Conservation (phyloP, 1,140 invertebrate genomes). For the Drosophila kikkawai region DNA sequence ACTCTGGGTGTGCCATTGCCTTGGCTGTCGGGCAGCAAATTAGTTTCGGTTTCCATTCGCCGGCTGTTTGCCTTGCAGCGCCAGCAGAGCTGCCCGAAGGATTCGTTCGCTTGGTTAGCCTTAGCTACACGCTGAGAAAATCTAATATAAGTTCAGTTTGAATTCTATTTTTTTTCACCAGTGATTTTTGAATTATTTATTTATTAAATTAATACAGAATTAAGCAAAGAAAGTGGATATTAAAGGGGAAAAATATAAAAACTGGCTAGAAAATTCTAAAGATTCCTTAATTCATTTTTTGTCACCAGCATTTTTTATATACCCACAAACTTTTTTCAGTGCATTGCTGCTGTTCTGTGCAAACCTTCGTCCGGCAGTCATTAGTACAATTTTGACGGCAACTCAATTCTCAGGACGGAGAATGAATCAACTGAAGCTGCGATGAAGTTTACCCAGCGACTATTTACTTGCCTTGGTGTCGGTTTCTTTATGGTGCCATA, state of each 20-base stretch:
- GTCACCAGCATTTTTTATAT: background rate
- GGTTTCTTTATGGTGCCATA: constrained; percentile 47
- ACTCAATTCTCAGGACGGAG: constrained; percentile 36
- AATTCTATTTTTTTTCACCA: background rate
- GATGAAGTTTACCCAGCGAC: constrained; percentile 19
- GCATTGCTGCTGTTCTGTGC: constrained; percentile 18
- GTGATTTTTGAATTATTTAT: background rate
- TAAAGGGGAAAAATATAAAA: background rate
- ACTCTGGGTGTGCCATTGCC: constrained; percentile 7
- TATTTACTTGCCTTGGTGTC: constrained; percentile 50
- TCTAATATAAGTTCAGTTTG: too few species aligned
- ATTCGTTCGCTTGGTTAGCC: constrained; percentile 20
- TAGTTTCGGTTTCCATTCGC: constrained; percentile 70
- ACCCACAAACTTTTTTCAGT: constrained; percentile 3
- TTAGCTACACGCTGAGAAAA: constrained; percentile 6
- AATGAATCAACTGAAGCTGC: constrained; percentile 3
- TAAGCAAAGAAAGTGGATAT: background rate
- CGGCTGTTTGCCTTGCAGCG: constrained; percentile 52
- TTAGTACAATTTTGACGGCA: constrained; percentile 73
- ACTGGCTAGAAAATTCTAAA: too few species aligned
- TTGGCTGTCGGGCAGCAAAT: constrained; percentile 60
- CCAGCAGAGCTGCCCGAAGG: constrained; percentile 32
- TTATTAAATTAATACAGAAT: background rate
- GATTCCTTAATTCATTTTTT: background rate
- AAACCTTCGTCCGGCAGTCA: constrained; percentile 54